Conservation (phyloP, 2,888 invertebrate species). For the Papilio protenor region DNA sequence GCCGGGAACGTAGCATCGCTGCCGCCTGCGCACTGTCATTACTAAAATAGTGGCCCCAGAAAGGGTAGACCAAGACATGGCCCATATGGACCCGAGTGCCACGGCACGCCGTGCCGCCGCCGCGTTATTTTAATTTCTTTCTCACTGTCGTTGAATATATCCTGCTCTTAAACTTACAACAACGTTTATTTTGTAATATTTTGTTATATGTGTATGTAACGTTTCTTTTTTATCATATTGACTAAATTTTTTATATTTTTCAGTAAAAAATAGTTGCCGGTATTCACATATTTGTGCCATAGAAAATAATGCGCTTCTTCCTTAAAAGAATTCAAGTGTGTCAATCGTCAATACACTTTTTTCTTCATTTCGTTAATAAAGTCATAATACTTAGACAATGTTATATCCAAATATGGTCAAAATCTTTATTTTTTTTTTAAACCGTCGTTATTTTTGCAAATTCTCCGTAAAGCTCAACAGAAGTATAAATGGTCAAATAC, state of each 20-base stretch:
- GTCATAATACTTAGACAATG: background rate
- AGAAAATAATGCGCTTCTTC: too few relatives aligned
- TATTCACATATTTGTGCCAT: too few relatives aligned
- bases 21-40: conserved; percentile 82
- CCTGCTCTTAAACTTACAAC: conserved; percentile 12
- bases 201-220: background rate
- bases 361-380: background rate
- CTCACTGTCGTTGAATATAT: conserved; percentile 54
- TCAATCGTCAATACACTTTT: background rate
- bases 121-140: conserved; percentile 72
- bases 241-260: too few relatives aligned
- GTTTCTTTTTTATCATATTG: too few relatives aligned
- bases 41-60: conserved; percentile 82
- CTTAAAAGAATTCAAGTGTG: too few relatives aligned
- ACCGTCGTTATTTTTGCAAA: too few relatives aligned
- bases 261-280: too few relatives aligned
- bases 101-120: conserved; percentile 47
- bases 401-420: background rate
- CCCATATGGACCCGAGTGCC: conserved; percentile 73
- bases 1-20: conserved; percentile 48
- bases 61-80: conserved; percentile 79
- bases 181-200: background rate
- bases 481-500: too few relatives aligned
- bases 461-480: too few relatives aligned
- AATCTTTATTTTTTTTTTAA: too few relatives aligned